Base-by-base conservation (phyloP, 2,797 vertebrate species). In the Melanotaenia nigrans region DNA sequence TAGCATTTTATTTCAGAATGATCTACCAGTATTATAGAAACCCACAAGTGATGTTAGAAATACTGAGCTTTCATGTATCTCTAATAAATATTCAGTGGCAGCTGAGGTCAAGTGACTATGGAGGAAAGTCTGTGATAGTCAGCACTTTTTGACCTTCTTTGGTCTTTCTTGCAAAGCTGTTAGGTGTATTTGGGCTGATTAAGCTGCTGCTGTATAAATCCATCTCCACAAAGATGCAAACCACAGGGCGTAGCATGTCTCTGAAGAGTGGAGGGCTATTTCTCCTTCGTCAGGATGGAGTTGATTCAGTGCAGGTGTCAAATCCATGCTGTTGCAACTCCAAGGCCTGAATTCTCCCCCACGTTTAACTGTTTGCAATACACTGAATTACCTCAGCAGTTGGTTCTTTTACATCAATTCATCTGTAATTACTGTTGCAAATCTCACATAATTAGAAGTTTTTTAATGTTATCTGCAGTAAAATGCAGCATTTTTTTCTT, bases 231-330 rank as follows among this genome's bases (percentile, higher is more conserved):
- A 68, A 68, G 55, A 47, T 68, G 20, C 13, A 47, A 68, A 68
- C 28, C 57, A 78, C 75, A 82, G 60, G 83, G 24, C 12, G 49
- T 53, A 12, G 49, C 49, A 53, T 25, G 49, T 53, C 49, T 24
- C 12, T 24, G 22, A 47, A n/a, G 20, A 53, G 22, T 53, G 49
- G 49, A 53, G 9, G 49, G 49, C 1, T 25, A 25, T 25, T 53
- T 53, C 49, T 24, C 22, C 22, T 53, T 53, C 22, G 22, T 53
- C 49, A 25, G n/a, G 49, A 53, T 25, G 49, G 22, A 53, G 22
- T 10, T 13, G 24, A 53, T 53, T 53, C 22, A 6, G 49, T 53
- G 49, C 49, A 24, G 22, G 22, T 53, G 49, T 53, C 49, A 24
- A 53, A 53, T 25, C 24, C 22, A 33, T 5, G 24, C 49, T 53